Evolutionary conservation across 2,797 vertebrate species (phyloP).

Genomic region (Coilia nasus): DNA sequence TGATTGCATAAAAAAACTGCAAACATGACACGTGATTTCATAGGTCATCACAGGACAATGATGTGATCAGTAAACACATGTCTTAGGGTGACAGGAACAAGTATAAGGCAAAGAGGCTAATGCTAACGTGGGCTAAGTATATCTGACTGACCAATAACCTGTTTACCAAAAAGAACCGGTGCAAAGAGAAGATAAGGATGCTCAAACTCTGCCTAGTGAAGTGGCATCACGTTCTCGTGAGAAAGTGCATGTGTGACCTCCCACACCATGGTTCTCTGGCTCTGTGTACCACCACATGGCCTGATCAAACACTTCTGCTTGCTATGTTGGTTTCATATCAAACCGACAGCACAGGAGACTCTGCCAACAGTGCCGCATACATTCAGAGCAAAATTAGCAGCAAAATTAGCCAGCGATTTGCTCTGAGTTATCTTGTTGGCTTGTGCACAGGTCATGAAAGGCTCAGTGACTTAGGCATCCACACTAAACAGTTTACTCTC

Average conservation of each 20-base stretch:
- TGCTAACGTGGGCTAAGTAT: background rate
- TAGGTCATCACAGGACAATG: too few species aligned
- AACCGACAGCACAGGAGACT: background rate
- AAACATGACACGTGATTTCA: too few species aligned
- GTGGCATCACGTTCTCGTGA: background rate
- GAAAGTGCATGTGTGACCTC: background rate
- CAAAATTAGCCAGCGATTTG: background rate
- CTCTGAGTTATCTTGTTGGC: too few species aligned
- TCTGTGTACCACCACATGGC: background rate
- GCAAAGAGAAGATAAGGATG: background rate
- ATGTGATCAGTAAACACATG: too few species aligned
- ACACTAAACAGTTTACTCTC: too few species aligned
- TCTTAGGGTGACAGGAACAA: background rate
- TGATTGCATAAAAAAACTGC: too few species aligned
- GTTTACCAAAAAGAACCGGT: background rate
- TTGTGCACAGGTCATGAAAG: too few species aligned
- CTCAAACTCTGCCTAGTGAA: background rate
- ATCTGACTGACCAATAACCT: background rate
- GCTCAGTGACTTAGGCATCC: too few species aligned
- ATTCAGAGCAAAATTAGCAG: background rate
- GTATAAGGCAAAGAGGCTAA: background rate
- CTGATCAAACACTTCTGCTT: slow-evolving; percentile 1
- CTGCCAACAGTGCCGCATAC: background rate
- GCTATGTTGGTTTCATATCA: slow-evolving; percentile 9
- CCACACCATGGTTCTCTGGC: background rate